Evolutionary conservation across 64 coral and sea anemone genomes (phyloP).

Genomic region (Orbicella faveolata): DNA sequence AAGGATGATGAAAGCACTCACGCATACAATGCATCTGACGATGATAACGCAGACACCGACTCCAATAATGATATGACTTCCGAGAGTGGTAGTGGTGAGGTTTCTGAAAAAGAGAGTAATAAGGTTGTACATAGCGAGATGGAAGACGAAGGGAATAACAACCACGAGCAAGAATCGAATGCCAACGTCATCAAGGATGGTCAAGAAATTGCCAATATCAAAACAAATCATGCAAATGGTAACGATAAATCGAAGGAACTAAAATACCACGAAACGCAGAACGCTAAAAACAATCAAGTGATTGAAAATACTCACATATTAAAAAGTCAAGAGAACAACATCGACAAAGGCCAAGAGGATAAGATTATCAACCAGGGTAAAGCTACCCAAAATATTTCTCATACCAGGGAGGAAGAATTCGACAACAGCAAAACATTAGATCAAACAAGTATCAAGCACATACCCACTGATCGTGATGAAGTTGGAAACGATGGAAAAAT

Average conservation of each 20-base stretch:
- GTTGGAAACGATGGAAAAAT: not conserved
- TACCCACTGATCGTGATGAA: not conserved
- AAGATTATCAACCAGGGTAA: not conserved
- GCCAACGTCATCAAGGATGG: not conserved
- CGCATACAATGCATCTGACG: not conserved
- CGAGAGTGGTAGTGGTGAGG: not conserved
- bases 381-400: not conserved
- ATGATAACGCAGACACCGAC: not conserved
- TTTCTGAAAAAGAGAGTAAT: not conserved
- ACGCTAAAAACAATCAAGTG: not conserved
- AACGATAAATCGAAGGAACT: not conserved
- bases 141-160: not conserved
- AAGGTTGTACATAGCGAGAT: not conserved
- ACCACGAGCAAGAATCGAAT: conserved; percentile 7
- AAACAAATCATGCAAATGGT: not conserved
- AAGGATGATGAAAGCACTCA: conserved; percentile 1
- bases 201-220: not conserved
- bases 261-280: not conserved
- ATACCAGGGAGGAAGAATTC: not conserved
- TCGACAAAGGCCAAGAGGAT: not conserved
- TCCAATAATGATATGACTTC: not conserved
- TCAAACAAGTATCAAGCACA: not conserved
- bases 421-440: not conserved
- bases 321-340: not conserved
- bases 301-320: not conserved